These are phyloP conservation scores for Puntigrus tetrazona DNA, from an alignment of 2,113 vertebrate species.

Conservation along the genomic window DNA sequence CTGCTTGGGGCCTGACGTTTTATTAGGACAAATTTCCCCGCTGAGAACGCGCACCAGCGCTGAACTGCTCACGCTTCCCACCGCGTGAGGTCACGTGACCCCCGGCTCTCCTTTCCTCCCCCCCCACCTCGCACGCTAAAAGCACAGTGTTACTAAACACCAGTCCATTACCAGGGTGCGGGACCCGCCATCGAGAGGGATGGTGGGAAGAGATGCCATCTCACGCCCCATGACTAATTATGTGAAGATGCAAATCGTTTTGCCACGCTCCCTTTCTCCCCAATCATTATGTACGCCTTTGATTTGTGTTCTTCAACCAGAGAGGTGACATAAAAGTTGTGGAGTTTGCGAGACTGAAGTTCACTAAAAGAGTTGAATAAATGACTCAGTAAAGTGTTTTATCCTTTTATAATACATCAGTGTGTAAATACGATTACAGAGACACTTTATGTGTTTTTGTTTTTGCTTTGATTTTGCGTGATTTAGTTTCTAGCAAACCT, in stretches of 20 bases:
- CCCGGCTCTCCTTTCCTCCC: conserved; percentile 54
- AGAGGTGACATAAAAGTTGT: conserved; percentile 29
- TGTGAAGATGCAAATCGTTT: conserved; percentile 56
- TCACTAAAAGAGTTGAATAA: conserved; percentile 13
- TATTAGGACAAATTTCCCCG: conserved; percentile 80
- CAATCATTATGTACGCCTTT: conserved; percentile 41
- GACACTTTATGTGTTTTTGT: background rate
- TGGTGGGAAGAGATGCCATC: conserved; percentile 39
- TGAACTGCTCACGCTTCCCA: conserved; percentile 63
- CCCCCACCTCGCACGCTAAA: conserved; percentile 48
- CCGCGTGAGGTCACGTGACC: conserved; percentile 57
- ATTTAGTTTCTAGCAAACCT: conserved; percentile 11
- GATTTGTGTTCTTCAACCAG: conserved; percentile 43
- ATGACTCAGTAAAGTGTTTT: background rate
- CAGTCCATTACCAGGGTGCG: conserved; percentile 64
- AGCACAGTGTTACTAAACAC: conserved; percentile 68
- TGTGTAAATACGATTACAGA: conserved; percentile 7
- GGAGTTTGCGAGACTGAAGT: conserved; percentile 27
- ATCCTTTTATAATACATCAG: background rate
- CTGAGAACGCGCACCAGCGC: conserved; percentile 66
- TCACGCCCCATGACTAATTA: conserved; percentile 55
- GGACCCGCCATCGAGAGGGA: conserved; percentile 51
- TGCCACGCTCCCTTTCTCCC: conserved; percentile 42
- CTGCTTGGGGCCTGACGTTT: conserved; percentile 82
- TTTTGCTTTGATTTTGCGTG: conserved; percentile 4